Percentiles rank a stretch among this genome's conserved stretches.
phyloP scores from a whole-genome alignment of 2,888 invertebrate genomes.

The Leptinotarsa haldemani region DNA sequence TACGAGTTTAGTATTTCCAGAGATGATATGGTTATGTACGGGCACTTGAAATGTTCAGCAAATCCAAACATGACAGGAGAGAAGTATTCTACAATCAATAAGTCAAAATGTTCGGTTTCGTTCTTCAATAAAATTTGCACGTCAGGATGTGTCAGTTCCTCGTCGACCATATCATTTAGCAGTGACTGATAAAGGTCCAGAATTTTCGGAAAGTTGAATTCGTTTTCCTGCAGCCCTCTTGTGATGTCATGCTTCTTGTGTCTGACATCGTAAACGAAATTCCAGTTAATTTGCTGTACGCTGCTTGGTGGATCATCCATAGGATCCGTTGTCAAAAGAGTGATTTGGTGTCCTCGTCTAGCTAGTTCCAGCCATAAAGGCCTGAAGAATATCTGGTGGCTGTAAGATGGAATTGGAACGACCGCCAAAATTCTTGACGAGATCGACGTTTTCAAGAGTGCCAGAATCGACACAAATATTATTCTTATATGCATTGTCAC shows the following conservation, averaged over 20 bases:
- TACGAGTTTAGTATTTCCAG: slow-evolving; percentile 36
- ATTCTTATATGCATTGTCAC: not conserved
- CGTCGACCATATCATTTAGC: slow-evolving; percentile 36
- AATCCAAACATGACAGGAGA: slow-evolving; percentile 47
- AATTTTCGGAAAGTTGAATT: slow-evolving; percentile 35
- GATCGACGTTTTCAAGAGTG: slow-evolving; percentile 26
- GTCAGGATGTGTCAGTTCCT: slow-evolving; percentile 45
- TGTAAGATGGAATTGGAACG: slow-evolving; percentile 54
- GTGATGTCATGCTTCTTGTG: slow-evolving; percentile 37
- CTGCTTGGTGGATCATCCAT: slow-evolving; percentile 58
- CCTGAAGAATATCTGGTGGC: slow-evolving; percentile 67
- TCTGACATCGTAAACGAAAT: slow-evolving; percentile 54
- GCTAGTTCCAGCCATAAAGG: slow-evolving; percentile 65
- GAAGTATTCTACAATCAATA: slow-evolving; percentile 51
- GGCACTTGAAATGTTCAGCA: slow-evolving; percentile 48
- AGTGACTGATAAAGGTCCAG: slow-evolving; percentile 36
- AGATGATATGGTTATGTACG: slow-evolving; percentile 49
- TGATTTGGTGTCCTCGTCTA: slow-evolving; percentile 66
- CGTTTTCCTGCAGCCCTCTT: slow-evolving; percentile 33
- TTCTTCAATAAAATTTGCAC: slow-evolving; percentile 46
- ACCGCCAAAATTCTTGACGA: slow-evolving; percentile 46
- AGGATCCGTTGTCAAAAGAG: slow-evolving; percentile 65
- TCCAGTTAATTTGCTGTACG: slow-evolving; percentile 60
- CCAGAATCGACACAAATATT: slow-evolving; percentile 49
- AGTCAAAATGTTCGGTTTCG: slow-evolving; percentile 50